A percentile compares a stretch with the other conserved stretches of the same genome.
Evolutionary conservation across 2,888 invertebrate genomes (phyloP).

Genomic region (Napeogenes sylphis): DNA sequence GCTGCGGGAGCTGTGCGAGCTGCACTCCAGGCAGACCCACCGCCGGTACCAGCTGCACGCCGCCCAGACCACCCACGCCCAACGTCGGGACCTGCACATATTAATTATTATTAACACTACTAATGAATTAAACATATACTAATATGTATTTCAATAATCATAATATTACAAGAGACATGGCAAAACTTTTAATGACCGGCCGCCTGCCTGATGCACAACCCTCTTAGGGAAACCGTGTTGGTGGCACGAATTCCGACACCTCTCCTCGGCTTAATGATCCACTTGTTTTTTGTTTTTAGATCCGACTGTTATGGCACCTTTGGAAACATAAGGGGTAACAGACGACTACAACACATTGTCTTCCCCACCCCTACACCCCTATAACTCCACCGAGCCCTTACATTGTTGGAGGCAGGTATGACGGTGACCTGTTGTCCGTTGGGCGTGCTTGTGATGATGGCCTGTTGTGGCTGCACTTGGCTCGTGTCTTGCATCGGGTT

Average conservation of each 20-base stretch:
- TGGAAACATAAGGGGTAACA: no score
- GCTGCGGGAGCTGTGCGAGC: constrained; percentile 61
- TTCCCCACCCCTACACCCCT: background rate
- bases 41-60: constrained; percentile 88
- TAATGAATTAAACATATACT: background rate
- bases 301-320: no score
- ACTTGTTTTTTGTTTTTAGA: no score
- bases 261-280: no score
- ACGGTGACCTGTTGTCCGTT: constrained; percentile 90
- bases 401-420: constrained; percentile 81
- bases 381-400: constrained; percentile 40
- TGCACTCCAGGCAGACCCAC: constrained; percentile 75
- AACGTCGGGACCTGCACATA: constrained; percentile 76
- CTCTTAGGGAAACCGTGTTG: no score
- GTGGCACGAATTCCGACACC: no score
- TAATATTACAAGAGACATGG: background rate
- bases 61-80: constrained; percentile 87
- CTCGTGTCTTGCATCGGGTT: constrained; percentile 63
- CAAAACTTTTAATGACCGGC: no score
- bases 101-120: constrained; percentile 2
- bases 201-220: no score
- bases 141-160: background rate
- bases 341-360: background rate
- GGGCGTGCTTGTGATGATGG: constrained; percentile 84
- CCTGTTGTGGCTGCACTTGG: constrained; percentile 70